A percentile compares a stretch with the other conserved stretches of the same genome.
Evolutionary conservation across 92 coral and sea anemone species (phyloP).

Genomic region (Porites divaricata): DNA sequence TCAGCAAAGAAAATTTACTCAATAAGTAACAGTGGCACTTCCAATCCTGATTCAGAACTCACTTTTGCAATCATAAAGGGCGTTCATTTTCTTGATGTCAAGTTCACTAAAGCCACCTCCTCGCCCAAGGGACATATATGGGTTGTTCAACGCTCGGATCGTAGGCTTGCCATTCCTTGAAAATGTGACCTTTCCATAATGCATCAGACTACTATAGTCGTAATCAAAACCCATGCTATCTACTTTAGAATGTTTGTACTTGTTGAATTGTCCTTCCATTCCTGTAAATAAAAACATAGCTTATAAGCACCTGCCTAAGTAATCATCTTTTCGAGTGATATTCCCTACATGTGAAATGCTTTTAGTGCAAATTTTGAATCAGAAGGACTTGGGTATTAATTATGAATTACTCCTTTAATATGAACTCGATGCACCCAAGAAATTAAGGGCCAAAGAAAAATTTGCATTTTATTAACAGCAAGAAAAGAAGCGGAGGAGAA

Average conservation of each 20-base stretch:
- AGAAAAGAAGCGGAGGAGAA: too few species aligned
- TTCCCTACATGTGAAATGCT: too few species aligned
- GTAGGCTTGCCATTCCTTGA: slow-evolving; percentile 78
- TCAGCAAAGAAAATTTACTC: too few species aligned
- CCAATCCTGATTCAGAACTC: slow-evolving; percentile 5
- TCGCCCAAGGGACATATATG: slow-evolving; percentile 81
- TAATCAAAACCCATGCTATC: slow-evolving; percentile 83
- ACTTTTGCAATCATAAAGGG: slow-evolving; percentile 80
- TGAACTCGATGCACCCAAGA: too few species aligned
- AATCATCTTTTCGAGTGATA: too few species aligned
- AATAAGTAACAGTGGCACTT: neutral
- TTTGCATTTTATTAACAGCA: too few species aligned
- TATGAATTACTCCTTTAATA: too few species aligned
- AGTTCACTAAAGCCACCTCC: slow-evolving; percentile 76
- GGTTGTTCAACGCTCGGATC: slow-evolving; percentile 73
- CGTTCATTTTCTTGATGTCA: slow-evolving; percentile 85
- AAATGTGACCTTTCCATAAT: slow-evolving; percentile 85
- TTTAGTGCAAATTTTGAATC: too few species aligned
- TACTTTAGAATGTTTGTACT: slow-evolving; percentile 80
- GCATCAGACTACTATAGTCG: slow-evolving; percentile 91
- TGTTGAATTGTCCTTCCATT: slow-evolving; percentile 82
- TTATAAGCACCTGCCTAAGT: neutral
- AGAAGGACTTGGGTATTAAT: too few species aligned
- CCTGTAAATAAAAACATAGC: slow-evolving; percentile 37
- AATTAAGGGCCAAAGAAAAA: too few species aligned